phyloP scores from a whole-genome alignment of 2,888 invertebrate genomes.

The Tupiocoris notatus region DNA sequence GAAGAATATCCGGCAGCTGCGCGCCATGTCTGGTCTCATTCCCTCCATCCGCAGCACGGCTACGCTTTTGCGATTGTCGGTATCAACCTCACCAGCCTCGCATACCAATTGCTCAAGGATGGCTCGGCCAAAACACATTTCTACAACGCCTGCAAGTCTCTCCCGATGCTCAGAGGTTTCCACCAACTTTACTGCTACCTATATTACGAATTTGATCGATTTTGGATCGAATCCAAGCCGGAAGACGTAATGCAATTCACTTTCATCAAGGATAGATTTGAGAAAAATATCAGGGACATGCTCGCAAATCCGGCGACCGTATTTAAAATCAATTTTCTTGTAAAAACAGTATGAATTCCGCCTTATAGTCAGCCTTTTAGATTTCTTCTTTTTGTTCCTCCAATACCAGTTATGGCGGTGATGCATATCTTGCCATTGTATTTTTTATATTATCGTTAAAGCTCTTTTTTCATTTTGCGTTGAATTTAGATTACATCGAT shows the following conservation, averaged over 20 bases:
- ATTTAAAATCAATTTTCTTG: slow-evolving; percentile 76
- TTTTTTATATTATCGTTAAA: too few species aligned
- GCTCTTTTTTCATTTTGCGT: too few species aligned
- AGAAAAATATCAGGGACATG: slow-evolving; percentile 66
- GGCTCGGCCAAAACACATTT: slow-evolving; percentile 87
- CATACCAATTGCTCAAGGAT: slow-evolving; percentile 74
- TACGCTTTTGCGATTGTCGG: slow-evolving; percentile 90
- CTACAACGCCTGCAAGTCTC: slow-evolving; percentile 72
- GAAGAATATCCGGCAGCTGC: slow-evolving; percentile 76
- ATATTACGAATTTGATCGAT: slow-evolving; percentile 90
- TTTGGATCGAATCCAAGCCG: slow-evolving; percentile 91
- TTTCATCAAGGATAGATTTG: slow-evolving; percentile 80
- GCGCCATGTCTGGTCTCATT: slow-evolving; percentile 79
- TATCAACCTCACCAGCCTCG: slow-evolving; percentile 92
- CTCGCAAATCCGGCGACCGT: slow-evolving; percentile 68
- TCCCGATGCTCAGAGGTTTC: slow-evolving; percentile 72
- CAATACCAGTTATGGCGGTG: too few species aligned
- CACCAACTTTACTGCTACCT: slow-evolving; percentile 92
- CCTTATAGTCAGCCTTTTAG: neutral
- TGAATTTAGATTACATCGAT: too few species aligned
- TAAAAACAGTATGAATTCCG: slow-evolving; percentile 52
- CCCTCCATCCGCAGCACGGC: slow-evolving; percentile 83
- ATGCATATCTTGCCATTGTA: too few species aligned
- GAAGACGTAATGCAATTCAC: slow-evolving; percentile 95
- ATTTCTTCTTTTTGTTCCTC: too few species aligned